Conservation (phyloP, 2,113 vertebrate species). For the Chloropsis cyanopogon region DNA sequence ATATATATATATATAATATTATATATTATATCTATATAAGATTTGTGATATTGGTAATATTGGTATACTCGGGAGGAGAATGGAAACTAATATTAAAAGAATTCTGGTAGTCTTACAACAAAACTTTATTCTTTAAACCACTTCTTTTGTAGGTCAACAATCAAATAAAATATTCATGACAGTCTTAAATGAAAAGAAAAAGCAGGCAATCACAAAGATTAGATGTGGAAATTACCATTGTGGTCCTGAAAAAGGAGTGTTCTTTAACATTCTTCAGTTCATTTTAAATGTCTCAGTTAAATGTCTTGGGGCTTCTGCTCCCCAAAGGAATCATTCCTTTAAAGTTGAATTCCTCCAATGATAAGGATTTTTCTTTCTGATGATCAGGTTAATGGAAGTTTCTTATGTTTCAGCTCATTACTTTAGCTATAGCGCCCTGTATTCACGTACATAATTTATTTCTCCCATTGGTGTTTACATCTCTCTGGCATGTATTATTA, state of each 20-base stretch:
- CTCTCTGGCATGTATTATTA: conserved; percentile 50
- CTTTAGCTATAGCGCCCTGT: conserved; percentile 23
- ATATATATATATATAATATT: too few species aligned
- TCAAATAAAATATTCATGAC: background rate
- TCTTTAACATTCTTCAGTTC: background rate
- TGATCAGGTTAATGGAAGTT: conserved; percentile 34
- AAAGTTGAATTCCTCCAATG: background rate
- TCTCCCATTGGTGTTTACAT: conserved; percentile 54
- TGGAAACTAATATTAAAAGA: background rate
- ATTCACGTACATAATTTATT: conserved; percentile 62
- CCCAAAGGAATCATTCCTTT: background rate
- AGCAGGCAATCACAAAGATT: background rate
- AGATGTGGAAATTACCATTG: background rate
- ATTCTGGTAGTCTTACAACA: background rate
- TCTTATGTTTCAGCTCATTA: conserved; percentile 31
- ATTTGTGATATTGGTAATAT: background rate
- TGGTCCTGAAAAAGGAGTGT: background rate
- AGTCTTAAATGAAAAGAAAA: background rate
- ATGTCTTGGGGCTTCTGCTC: background rate
- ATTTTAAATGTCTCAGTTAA: background rate
- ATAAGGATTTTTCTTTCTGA: background rate
- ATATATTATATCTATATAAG: too few species aligned
- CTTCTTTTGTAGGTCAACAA: background rate
- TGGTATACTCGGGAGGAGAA: background rate
- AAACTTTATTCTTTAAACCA: background rate